Evolutionary conservation across 2,888 invertebrate genomes (phyloP), one percentile per base, ranked within the genome.

Genomic region (Drosophila lutescens): DNA sequence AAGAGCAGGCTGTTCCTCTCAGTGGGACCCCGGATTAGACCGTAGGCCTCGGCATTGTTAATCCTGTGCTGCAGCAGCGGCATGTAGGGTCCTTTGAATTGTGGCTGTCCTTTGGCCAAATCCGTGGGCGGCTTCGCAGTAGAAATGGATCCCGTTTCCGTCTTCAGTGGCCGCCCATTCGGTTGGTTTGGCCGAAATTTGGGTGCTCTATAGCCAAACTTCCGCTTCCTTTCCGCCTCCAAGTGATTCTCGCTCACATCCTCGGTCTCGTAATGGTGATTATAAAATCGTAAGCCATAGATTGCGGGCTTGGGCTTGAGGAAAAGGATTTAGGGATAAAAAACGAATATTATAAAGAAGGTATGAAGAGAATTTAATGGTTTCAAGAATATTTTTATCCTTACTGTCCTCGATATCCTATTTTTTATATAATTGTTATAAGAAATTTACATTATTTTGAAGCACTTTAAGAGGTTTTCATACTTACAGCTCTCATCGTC

Each of bases 41-140:
- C 72, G 12, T 71, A 71, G 4, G 53, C 72, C 26, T 63, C 72
- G 8, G 71, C 71, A 54, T 71, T 57, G 20, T 57, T 47, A 15
- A 71, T 56, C 5, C 71, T 47, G 26, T 71, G 71, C 20, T 63
- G 63, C 9, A 71, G 43, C 4, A 71, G 72, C 5, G 71, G 71
- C 63, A 63, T 49, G 13, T 71, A 71, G 17, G 71, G 71, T 17
- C 71, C 71, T 6, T 53, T 63, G 15, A 71, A 71, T 13, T 71
- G 71, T 8, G 71, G 63, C 40, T 49, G 49, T 15, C 70, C 70
- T 13, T 46, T 69, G 5, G 30, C 12, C 20, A 69, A 41, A 6
- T 70, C 43, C 17, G 30, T 41, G 2, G 68, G 59, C 5, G 68
- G 34, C 41, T 36, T 34, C 4, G 50, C 23, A 10, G 55, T 4